phyloP scores from a whole-genome alignment of 1,140 invertebrate genomes.

The Drosophila nikananu region DNA sequence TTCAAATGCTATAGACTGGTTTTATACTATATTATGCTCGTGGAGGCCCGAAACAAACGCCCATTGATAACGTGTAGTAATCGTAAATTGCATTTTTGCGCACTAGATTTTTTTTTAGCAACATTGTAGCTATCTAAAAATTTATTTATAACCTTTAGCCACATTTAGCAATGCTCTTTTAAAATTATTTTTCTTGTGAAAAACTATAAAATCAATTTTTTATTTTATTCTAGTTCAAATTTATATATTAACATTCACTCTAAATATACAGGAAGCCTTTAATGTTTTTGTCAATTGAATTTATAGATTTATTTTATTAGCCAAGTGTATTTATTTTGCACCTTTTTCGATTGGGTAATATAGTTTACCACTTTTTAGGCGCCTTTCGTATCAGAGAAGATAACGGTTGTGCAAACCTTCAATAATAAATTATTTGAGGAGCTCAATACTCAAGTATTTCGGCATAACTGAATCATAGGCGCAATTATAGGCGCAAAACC shows the following conservation, averaged over 20 bases:
- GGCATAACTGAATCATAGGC: constrained; percentile 36
- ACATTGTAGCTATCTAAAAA: constrained; percentile 26
- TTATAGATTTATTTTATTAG: neutral
- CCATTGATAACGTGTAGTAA: constrained; percentile 39
- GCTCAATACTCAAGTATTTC: constrained; percentile 37
- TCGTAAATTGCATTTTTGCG: constrained; percentile 39
- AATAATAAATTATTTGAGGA: constrained; percentile 42
- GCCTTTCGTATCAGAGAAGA: constrained; percentile 31
- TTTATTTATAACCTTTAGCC: neutral
- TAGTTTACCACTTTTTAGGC: constrained; percentile 17
- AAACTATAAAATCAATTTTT: neutral
- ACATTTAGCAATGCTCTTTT: neutral
- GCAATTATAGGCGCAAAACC: constrained; percentile 24
- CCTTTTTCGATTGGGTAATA: constrained; percentile 16
- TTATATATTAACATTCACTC: neutral
- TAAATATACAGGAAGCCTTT: neutral
- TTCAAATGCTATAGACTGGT: constrained; percentile 21
- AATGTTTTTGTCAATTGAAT: neutral
- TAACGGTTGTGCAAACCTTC: constrained; percentile 33
- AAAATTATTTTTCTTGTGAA: neutral
- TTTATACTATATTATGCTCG: constrained; percentile 28
- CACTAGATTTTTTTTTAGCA: constrained; percentile 25
- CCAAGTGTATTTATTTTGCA: constrained; percentile 8
- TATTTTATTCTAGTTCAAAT: neutral
- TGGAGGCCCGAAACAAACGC: constrained; percentile 11